Evolutionary conservation across 2,888 invertebrate genomes (phyloP), one percentile per base, ranked within the genome.

Genomic region (Subacronicta megacephala): DNA sequence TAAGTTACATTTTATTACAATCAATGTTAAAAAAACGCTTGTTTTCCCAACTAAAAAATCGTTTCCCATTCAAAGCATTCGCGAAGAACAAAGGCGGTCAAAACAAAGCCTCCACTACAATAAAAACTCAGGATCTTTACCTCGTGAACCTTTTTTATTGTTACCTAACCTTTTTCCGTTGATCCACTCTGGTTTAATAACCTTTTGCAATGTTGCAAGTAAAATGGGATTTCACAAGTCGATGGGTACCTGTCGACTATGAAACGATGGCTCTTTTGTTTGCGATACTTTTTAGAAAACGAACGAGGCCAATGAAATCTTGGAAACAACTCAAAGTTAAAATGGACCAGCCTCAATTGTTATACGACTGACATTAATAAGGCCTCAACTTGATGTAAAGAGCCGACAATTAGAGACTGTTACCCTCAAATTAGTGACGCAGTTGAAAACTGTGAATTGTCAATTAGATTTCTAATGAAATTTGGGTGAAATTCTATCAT

Each of bases 101-200:
- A 84, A 90, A 90, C 90, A 87, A 90, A 87, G 78, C 71, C 72
- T 54, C 69, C 82, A 81, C 80, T 80, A 82, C 82, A 84, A 88
- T 80, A 85, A 83, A 85, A 78, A 80, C 79, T 82, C 76, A 64
- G 83, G 81, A 84, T 87, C 85, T 86, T 85, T 84, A 82, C 83
- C 83, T 85, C 77, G 75, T 79, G 83, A 78, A 76, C 83, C 85
- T 83, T 84, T 87, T 88, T 89, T 87, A 88, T 89, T 90, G 86
- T 89, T 80, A 74, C 83, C 81, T 85, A 87, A 90, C 90, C 88
- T 89, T 90, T 89, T 88, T 67, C 84, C 83, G 83, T 78, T 85
- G 83, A 88, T 87, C 87, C 86, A 85, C 85, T 90, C 79, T 76
- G 79, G 81, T 84, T 88, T 90, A 88, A 88, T 88, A 88, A 88